Percentiles rank a stretch among this genome's conserved stretches.
These are phyloP conservation scores for Turnix velox DNA, from an alignment of 2,113 vertebrate species.

Conservation along the genomic window DNA sequence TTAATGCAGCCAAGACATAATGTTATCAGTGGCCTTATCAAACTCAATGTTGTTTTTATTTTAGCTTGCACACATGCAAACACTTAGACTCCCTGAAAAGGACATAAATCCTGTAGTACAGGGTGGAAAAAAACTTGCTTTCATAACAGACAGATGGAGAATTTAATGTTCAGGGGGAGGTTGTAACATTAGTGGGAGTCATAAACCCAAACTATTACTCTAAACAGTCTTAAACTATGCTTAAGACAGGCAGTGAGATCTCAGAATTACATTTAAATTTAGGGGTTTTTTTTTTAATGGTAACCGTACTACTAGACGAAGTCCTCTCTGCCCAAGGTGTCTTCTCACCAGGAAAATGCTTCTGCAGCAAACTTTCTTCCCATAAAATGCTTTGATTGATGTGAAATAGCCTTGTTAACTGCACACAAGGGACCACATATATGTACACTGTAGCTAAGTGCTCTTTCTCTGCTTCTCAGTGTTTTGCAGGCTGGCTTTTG, in stretches of 20 bases:
- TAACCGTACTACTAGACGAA: neutral
- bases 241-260: neutral
- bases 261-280: neutral
- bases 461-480: neutral
- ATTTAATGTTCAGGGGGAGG: neutral
- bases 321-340: neutral
- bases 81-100: neutral
- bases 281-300: neutral
- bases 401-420: neutral
- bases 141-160: neutral
- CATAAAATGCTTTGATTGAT: neutral
- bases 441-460: neutral
- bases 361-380: neutral
- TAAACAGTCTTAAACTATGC: neutral
- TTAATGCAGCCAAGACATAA: neutral
- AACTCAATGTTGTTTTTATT: neutral
- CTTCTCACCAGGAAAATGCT: neutral
- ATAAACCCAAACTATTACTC: neutral
- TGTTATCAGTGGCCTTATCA: neutral
- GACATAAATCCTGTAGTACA: neutral
- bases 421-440: accelerated
- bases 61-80: neutral
- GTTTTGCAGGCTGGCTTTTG: neutral
- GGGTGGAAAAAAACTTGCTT: neutral
- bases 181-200: neutral